Conservation (phyloP, 2,113 vertebrate genomes). For the Poecile atricapillus region DNA sequence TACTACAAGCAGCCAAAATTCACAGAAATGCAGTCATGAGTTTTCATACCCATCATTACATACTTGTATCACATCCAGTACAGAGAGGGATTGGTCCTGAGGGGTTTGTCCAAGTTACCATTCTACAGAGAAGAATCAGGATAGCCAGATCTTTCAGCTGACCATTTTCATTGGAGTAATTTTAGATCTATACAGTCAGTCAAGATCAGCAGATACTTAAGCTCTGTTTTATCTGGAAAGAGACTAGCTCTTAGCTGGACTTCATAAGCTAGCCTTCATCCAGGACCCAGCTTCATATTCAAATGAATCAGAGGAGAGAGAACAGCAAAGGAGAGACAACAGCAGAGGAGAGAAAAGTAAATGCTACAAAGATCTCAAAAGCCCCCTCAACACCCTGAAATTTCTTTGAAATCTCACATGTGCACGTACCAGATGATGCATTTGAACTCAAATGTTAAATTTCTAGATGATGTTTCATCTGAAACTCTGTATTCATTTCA, state of each 20-base stretch:
- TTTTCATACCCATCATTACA: neutral
- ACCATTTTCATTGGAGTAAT: neutral
- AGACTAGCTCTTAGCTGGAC: neutral
- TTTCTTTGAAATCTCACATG: neutral
- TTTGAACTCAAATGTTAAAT: neutral
- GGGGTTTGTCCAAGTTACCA: neutral
- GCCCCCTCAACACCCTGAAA: neutral
- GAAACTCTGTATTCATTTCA: neutral
- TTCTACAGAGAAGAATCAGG: neutral
- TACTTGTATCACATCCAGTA: neutral
- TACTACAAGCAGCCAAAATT: conserved; percentile 1
- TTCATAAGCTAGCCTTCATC: neutral
- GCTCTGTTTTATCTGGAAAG: conserved; percentile 21
- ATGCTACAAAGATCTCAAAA: neutral
- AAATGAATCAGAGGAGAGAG: neutral
- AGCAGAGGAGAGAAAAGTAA: neutral
- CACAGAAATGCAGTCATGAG: conserved; percentile 25
- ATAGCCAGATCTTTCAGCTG: neutral
- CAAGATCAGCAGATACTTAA: neutral
- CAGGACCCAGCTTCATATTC: neutral
- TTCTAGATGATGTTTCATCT: neutral
- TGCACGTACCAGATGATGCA: neutral
- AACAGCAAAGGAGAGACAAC: neutral
- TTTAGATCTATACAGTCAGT: neutral
- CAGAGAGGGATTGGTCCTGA: neutral